Evolutionary conservation across 2,113 vertebrate species (phyloP).

Genomic region (Amblyornis subalaris): DNA sequence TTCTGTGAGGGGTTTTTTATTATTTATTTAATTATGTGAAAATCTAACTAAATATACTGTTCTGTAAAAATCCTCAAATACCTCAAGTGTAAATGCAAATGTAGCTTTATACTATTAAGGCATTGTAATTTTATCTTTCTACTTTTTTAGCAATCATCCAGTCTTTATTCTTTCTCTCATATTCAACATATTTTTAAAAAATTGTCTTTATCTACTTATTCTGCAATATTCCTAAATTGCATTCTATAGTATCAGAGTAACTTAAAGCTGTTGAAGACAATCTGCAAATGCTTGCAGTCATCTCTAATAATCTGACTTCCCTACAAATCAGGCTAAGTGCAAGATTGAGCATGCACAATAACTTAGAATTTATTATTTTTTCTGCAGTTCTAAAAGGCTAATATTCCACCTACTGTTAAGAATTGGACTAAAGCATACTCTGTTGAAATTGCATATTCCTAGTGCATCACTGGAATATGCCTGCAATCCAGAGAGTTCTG

Average conservation of each 20-base stretch:
- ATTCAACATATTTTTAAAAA: background rate
- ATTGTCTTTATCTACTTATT: background rate
- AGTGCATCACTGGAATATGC: background rate
- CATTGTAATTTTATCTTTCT: background rate
- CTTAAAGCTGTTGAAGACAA: background rate
- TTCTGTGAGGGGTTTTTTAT: conserved; percentile 7
- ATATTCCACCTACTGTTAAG: background rate
- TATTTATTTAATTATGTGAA: conserved; percentile 43
- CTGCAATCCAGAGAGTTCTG: background rate
- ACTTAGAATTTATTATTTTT: background rate
- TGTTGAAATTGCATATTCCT: background rate
- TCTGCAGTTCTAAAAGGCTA: background rate
- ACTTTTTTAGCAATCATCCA: background rate
- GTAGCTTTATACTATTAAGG: background rate
- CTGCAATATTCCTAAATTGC: background rate
- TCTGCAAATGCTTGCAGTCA: background rate
- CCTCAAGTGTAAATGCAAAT: background rate
- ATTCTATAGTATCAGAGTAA: background rate
- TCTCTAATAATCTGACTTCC: background rate
- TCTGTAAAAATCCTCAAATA: background rate
- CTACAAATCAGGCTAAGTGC: background rate
- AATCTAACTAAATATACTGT: background rate
- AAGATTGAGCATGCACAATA: background rate
- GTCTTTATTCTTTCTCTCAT: background rate
- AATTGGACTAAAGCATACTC: background rate